phyloP scores from a whole-genome alignment of 2,797 vertebrate genomes.

The Rhinichthys osculus region DNA sequence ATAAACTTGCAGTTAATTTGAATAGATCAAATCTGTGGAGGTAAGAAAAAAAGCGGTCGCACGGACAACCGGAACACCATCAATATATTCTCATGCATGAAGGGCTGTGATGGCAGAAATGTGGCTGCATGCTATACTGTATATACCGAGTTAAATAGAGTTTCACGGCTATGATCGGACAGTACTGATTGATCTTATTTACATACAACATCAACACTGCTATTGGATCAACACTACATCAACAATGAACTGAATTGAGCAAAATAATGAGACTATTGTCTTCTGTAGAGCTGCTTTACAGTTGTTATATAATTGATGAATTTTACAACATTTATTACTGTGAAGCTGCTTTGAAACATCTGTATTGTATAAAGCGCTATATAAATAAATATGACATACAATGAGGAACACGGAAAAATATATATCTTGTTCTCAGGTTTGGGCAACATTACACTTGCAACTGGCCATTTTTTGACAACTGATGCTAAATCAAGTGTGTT shows the following conservation, averaged over 20 bases:
- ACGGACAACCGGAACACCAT: constrained; percentile 30
- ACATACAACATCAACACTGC: neutral
- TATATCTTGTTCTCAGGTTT: neutral
- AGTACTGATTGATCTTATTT: neutral
- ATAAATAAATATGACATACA: neutral
- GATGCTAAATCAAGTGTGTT: neutral
- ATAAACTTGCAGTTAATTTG: constrained; percentile 61
- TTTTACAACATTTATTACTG: neutral
- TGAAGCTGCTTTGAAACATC: neutral
- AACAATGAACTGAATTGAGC: neutral
- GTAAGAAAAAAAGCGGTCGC: constrained; percentile 52
- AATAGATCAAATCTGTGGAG: constrained; percentile 44
- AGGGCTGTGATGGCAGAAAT: neutral
- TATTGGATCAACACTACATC: neutral
- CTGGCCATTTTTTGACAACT: neutral
- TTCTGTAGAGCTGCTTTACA: neutral
- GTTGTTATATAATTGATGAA: neutral
- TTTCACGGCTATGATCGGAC: neutral
- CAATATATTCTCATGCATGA: neutral
- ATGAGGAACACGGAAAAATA: neutral
- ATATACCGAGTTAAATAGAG: neutral
- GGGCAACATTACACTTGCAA: neutral
- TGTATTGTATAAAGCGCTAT: neutral
- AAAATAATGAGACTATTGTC: neutral
- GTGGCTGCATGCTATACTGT: neutral